Evolutionary conservation across 1,140 invertebrate species (phyloP).

Genomic region (Penaeus indicus): DNA sequence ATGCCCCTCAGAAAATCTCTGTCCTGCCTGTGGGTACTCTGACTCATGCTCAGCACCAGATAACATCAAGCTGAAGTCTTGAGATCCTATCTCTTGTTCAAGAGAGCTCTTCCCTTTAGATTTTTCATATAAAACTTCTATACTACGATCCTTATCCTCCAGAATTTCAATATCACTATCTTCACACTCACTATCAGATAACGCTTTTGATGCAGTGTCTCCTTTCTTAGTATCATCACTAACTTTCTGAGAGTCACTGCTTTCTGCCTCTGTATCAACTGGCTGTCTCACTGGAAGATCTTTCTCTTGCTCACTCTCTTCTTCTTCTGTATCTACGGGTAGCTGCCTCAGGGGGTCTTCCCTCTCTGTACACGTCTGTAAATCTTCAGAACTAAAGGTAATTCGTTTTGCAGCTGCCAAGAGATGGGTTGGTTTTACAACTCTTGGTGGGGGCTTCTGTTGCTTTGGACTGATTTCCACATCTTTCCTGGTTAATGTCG

Average conservation of each 20-base stretch:
- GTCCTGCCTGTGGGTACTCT: neutral
- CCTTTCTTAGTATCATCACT: neutral
- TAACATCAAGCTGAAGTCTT: slow-evolving; percentile 49
- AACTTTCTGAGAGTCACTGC: slow-evolving; percentile 35
- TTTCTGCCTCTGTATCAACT: slow-evolving; percentile 30
- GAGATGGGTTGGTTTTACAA: neutral
- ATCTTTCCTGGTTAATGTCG: slow-evolving; percentile 23
- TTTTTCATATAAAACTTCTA: slow-evolving; percentile 55
- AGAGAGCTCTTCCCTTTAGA: slow-evolving; percentile 1
- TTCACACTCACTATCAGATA: neutral
- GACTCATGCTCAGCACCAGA: slow-evolving; percentile 32
- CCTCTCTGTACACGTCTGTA: neutral
- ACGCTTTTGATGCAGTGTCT: neutral
- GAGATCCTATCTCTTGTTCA: slow-evolving; percentile 39
- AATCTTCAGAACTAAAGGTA: neutral
- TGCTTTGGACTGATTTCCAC: slow-evolving; percentile 40
- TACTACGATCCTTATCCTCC: slow-evolving; percentile 52
- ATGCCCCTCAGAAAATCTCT: slow-evolving; percentile 7
- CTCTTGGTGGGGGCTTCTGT: neutral
- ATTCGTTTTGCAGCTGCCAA: neutral
- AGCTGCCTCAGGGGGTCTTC: neutral
- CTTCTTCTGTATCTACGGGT: slow-evolving; percentile 25
- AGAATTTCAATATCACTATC: slow-evolving; percentile 56
- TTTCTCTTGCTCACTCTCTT: neutral
- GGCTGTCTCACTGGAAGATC: slow-evolving; percentile 2